phyloP scores from a whole-genome alignment of 2,797 vertebrate genomes.

The Stomatorhinus walkeri region DNA sequence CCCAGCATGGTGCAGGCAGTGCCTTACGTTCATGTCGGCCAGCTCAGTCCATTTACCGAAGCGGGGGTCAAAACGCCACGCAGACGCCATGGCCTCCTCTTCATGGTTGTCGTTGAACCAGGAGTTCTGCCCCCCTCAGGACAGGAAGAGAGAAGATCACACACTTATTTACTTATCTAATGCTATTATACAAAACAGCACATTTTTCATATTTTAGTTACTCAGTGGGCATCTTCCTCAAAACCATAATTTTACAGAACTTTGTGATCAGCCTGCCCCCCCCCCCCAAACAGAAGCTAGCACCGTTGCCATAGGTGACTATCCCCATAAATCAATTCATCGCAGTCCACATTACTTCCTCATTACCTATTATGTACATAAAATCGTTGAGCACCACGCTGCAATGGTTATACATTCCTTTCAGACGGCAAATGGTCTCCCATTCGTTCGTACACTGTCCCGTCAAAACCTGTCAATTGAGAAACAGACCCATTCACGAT shows the following conservation, averaged over 20 bases:
- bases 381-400: conserved; percentile 25
- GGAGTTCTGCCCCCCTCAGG: conserved; percentile 26
- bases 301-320: neutral
- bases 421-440: conserved; percentile 21
- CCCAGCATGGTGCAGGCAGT: neutral
- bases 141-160: neutral
- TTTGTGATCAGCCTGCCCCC: neutral
- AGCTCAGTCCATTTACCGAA: conserved; percentile 18
- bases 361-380: conserved; percentile 26
- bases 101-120: conserved; percentile 24
- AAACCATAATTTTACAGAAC: neutral
- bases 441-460: conserved; percentile 12
- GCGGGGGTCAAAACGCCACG: conserved; percentile 23
- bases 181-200: neutral
- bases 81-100: conserved; percentile 24
- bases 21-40: conserved; percentile 25
- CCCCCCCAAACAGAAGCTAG: neutral
- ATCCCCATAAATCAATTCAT: neutral
- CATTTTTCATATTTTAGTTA: neutral
- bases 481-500: neutral
- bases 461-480: conserved; percentile 13
- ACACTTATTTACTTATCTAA: neutral
- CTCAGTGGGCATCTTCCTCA: neutral
- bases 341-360: neutral
- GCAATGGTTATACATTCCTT: conserved; percentile 27